Percentiles rank a stretch among this genome's conserved stretches.
phyloP scores from a whole-genome alignment of 1,140 invertebrate genomes.

The Ganaspis sp. region DNA sequence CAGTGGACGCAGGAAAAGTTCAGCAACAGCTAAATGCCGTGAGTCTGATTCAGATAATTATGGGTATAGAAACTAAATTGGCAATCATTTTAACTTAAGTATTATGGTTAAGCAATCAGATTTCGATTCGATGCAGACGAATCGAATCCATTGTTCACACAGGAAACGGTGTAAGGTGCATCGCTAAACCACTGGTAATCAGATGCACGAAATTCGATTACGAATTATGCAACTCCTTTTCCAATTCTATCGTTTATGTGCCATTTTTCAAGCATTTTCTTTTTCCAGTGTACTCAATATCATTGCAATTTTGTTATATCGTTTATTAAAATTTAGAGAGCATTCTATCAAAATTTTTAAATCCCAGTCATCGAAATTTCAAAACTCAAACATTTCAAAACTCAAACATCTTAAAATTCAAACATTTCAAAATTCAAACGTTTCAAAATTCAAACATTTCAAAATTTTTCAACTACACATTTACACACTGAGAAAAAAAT shows the following conservation, averaged over 20 bases:
- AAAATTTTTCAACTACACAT: too few relatives aligned
- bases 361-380: too few relatives aligned
- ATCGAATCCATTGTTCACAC: slow-evolving; percentile 28
- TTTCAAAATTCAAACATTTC: too few relatives aligned
- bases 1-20: slow-evolving; percentile 81
- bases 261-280: neutral
- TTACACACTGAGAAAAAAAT: too few relatives aligned
- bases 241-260: neutral
- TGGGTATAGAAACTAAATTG: slow-evolving; percentile 21
- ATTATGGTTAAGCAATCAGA: slow-evolving; percentile 25
- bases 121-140: neutral
- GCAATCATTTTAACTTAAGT: slow-evolving; percentile 25
- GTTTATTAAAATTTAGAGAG: too few relatives aligned
- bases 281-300: too few relatives aligned
- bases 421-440: too few relatives aligned
- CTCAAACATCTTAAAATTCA: too few relatives aligned
- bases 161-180: slow-evolving; percentile 29
- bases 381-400: too few relatives aligned
- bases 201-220: slow-evolving; percentile 11
- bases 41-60: slow-evolving; percentile 62
- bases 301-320: too few relatives aligned
- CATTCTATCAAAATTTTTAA: too few relatives aligned
- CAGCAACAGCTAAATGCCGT: slow-evolving; percentile 83
- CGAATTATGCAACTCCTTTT: neutral
- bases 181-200: neutral